Base-by-base conservation (phyloP, 2,797 vertebrate genomes). In the Garrulus glandarius region DNA sequence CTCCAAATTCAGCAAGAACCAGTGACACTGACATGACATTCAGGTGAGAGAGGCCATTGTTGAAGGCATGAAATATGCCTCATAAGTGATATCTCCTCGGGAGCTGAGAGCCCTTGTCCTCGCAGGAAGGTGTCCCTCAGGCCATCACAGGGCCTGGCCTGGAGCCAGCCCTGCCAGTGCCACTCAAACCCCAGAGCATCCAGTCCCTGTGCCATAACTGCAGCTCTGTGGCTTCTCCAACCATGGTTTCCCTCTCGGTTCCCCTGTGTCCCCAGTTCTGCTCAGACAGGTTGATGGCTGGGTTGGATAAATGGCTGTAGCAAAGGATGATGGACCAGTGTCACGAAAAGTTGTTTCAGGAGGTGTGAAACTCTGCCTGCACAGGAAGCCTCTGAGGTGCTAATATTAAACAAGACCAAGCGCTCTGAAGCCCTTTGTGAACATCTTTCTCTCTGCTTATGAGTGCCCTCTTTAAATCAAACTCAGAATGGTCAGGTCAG, bases 171-270 rank as follows among this genome's bases (percentile, higher is more conserved):
- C 71, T 74, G 82, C 60, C 41, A 13, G 6, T 70, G 60, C 71
- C 80, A 23, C 68, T 96, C 74, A 86, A 84, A 69, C 17, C 64
- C 0, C 0, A 52, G 60, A 93, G 52, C 44, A 41, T 65, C 78
- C 80, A 14, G 43, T 14, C 52, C 52, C 34, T 8, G 34, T 3
- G 47, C 55, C 1, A 1, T 8, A 52, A 39, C 15, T 5, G 0
- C 83, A 50, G 57, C 61, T 69, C 84, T 24, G 24, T 0, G 0
- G 71, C 59, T 85, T n/a, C 84, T 52, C 68, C 36, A 19, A 37
- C 67, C 0, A 0, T 0, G 0, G 1, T 20, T 70, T 70, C 41
- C 47, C 32, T 83, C 34, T 30, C 1, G 0, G 47, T 5, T 52
- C 36, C 44, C 7, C 59, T 10, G 2, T 6, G 21, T 44, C 34